These are phyloP conservation scores for Osmoderma eremita DNA, from an alignment of 2,888 invertebrate species.

Conservation along the genomic window DNA sequence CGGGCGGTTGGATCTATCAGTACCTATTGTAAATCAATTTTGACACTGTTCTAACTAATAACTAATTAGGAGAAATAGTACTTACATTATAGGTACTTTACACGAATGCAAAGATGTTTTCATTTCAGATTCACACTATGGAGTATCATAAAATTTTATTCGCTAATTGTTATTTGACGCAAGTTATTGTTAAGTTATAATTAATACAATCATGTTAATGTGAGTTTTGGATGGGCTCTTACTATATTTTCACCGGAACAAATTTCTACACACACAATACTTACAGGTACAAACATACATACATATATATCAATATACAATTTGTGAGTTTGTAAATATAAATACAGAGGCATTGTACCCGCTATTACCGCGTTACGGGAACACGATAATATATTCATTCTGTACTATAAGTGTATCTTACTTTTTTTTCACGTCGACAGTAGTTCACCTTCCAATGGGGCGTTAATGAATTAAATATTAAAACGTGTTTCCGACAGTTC, in stretches of 20 bases:
- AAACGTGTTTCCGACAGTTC: slow-evolving; percentile 27
- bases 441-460: slow-evolving; percentile 9
- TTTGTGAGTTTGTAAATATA: slow-evolving; percentile 13
- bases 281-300: neutral
- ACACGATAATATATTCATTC: slow-evolving; percentile 25
- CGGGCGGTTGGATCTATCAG: too few relatives aligned
- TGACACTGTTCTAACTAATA: too few relatives aligned
- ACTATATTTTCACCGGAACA: slow-evolving; percentile 6
- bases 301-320: slow-evolving; percentile 11
- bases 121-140: too few relatives aligned
- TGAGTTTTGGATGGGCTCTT: neutral
- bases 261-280: too few relatives aligned
- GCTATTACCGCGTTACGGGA: slow-evolving; percentile 28
- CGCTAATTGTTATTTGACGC: slow-evolving; percentile 41
- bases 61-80: slow-evolving; percentile 16
- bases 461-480: slow-evolving; percentile 29
- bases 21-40: too few relatives aligned
- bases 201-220: slow-evolving; percentile 30
- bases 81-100: slow-evolving; percentile 23
- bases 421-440: slow-evolving; percentile 15
- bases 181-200: slow-evolving; percentile 38
- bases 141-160: slow-evolving; percentile 24
- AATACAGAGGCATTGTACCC: slow-evolving; percentile 21
- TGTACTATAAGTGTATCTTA: slow-evolving; percentile 16
- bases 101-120: slow-evolving; percentile 28